These are phyloP conservation scores for Momotus momota DNA, from an alignment of 2,797 vertebrate genomes.

Conservation along the genomic window DNA sequence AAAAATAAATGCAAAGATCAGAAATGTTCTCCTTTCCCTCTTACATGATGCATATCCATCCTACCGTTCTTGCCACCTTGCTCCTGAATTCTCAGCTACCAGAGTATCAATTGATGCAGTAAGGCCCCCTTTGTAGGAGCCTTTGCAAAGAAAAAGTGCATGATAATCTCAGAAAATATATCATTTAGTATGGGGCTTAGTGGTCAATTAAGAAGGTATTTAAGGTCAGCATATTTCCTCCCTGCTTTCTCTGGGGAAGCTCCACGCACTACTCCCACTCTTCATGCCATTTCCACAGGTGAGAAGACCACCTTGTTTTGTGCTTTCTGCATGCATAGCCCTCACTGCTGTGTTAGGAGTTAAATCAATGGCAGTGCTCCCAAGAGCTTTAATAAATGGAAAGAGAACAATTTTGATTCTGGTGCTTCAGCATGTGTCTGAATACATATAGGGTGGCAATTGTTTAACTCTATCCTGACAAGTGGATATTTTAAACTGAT, in stretches of 20 bases:
- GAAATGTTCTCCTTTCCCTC: background rate
- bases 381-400: accelerated
- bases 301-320: background rate
- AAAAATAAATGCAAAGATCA: background rate
- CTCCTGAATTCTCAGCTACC: background rate
- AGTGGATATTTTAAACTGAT: background rate
- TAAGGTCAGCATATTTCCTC: background rate
- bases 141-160: background rate
- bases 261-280: background rate
- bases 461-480: background rate
- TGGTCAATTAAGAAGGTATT: background rate
- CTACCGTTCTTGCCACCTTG: background rate
- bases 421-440: background rate
- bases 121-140: background rate
- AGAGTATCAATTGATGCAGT: background rate
- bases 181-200: background rate
- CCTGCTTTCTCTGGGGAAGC: background rate
- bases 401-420: background rate
- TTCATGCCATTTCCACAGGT: background rate
- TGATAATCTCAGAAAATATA: background rate
- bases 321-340: background rate
- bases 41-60: background rate
- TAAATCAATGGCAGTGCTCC: background rate
- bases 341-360: background rate
- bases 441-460: background rate